Conservation (phyloP, 2,888 invertebrate species). For the Phengaris alcon region DNA sequence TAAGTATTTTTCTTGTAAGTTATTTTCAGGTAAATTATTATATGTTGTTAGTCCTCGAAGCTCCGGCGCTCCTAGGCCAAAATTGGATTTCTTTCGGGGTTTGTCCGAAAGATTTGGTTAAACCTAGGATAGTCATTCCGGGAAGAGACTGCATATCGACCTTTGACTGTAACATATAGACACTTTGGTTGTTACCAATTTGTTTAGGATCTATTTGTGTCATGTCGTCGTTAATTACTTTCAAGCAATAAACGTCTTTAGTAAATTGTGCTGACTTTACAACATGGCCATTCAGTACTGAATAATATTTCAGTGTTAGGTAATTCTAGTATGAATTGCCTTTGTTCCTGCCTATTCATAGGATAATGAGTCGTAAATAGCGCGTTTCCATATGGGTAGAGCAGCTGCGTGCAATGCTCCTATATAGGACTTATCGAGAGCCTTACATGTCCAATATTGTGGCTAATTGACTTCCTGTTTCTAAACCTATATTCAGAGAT, state of each 20-base stretch:
- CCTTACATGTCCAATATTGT: conserved; percentile 24
- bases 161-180: too few relatives aligned
- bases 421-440: conserved; percentile 26
- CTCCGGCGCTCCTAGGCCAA: too few relatives aligned
- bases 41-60: too few relatives aligned
- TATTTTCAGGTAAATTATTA: too few relatives aligned
- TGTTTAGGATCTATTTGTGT: not conserved
- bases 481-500: conserved; percentile 23
- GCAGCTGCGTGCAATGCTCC: conserved; percentile 24
- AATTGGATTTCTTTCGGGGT: too few relatives aligned
- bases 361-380: conserved; percentile 22
- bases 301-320: conserved; percentile 4
- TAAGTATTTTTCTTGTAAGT: too few relatives aligned
- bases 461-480: conserved; percentile 27
- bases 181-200: not conserved
- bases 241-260: not conserved
- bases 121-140: too few relatives aligned
- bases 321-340: conserved; percentile 10
- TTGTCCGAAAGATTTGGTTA: too few relatives aligned
- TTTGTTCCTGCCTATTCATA: conserved; percentile 19
- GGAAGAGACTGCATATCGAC: too few relatives aligned
- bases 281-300: not conserved
- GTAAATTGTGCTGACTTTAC: not conserved
- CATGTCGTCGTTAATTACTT: not conserved
- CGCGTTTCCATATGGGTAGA: conserved; percentile 25